Evolutionary conservation across 2,113 vertebrate genomes (phyloP), one percentile per base, ranked within the genome.

Genomic region (Corythoichthys intestinalis): DNA sequence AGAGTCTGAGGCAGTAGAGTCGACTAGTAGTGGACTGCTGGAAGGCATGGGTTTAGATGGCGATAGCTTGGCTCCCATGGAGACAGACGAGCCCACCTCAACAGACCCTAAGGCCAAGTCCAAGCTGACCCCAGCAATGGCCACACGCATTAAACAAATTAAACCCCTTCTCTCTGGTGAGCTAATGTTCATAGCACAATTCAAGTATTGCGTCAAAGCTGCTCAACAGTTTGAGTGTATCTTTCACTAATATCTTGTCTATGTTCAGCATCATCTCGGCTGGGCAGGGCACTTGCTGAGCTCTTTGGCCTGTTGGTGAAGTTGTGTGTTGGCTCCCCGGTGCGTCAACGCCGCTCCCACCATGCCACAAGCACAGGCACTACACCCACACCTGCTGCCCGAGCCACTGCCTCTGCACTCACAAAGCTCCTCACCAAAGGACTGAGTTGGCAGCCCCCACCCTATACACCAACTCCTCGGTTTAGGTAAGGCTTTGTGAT

Each of bases 121-220:
- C 69, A 97, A 97, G 88, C 94, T 97, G 60, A 96, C 94, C 2
- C 95, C 95, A 48, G 95, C 95, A 37, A 97, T 97, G 95, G 95
- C 95, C 57, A 96, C 95, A 14, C 93, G 95, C 72, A 97, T 97
- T 75, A 97, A 97, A 76, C 95, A 97, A 79, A 97, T 97, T 70
- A 97, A 97, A 75, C 95, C 95, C 1, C 82, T 97, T 38, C 90
- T 97, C 12, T 97, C 95, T 58, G 95, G 95, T 96, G 49, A 91
- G 90, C 53, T 28, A 0, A 58, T 52, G 44, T 65, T 14, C 34
- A 1, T 46, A 11, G 28, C 20, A 0, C 38, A 28, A 2, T 44
- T 50, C 0, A 37, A 66, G 8, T 67, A 50, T 49, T 50, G 34
- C 1, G 56, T 41, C 14, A 15, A 58, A 71, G 6, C 20, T 11